Evolutionary conservation across 64 coral and sea anemone species (phyloP).

Genomic region (Stichodactyla helianthus): DNA sequence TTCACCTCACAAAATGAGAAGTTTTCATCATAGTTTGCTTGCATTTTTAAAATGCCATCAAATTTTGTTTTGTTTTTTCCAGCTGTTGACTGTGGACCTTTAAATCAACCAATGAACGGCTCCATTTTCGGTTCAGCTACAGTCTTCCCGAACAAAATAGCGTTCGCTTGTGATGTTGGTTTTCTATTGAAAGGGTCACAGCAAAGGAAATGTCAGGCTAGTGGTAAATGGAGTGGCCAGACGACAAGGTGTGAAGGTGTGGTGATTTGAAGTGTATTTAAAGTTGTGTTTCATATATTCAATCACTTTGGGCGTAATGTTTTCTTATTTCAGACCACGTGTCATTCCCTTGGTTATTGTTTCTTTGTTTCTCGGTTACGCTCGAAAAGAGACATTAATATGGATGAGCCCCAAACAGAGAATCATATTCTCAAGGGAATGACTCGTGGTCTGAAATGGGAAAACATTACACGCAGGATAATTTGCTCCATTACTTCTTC

Average conservation of each 20-base stretch:
- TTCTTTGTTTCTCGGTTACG: background rate
- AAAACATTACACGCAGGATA: too few relatives aligned
- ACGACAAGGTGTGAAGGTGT: slow-evolving; percentile 38
- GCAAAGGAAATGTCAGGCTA: slow-evolving; percentile 25
- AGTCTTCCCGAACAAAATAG: slow-evolving; percentile 27
- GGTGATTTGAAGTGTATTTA: background rate
- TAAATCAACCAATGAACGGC: slow-evolving; percentile 32
- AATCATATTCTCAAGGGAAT: too few relatives aligned
- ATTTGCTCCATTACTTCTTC: too few relatives aligned
- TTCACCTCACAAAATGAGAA: too few relatives aligned
- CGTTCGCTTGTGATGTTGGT: slow-evolving; percentile 39
- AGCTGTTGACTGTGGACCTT: slow-evolving; percentile 60
- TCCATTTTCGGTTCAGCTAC: slow-evolving; percentile 17
- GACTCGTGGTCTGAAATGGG: too few relatives aligned
- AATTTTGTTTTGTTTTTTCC: background rate
- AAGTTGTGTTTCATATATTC: background rate
- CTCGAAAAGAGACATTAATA: too few relatives aligned
- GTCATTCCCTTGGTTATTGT: background rate
- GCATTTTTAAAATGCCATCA: background rate
- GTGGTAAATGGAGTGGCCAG: slow-evolving; percentile 40
- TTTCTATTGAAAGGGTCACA: slow-evolving; percentile 38
- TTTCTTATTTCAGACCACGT: background rate
- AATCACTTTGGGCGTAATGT: too few relatives aligned
- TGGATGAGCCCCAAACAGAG: too few relatives aligned
- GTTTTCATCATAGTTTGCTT: background rate